Percentiles rank a stretch among this genome's conserved stretches.
Conservation (phyloP, 2,113 vertebrate species). For the Trichechus manatus region DNA sequence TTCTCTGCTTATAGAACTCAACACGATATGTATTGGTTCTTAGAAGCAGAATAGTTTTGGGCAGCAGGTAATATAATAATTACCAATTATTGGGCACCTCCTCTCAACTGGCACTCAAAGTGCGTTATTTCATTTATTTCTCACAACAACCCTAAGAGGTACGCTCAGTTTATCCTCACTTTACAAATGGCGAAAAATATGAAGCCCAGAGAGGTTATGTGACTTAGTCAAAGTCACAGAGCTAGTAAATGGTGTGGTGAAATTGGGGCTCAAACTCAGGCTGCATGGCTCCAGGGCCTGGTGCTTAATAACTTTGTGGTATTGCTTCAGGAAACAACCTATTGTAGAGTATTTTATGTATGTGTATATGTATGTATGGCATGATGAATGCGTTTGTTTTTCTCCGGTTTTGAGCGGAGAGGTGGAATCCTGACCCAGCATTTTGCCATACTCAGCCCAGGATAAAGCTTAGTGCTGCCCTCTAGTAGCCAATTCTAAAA, state of each 20-base stretch:
- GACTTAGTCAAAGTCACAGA: neutral
- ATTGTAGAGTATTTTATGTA: neutral
- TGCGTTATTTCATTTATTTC: conserved; percentile 35
- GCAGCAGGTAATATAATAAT: conserved; percentile 7
- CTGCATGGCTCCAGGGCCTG: neutral
- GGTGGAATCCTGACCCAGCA: neutral
- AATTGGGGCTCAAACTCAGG: neutral
- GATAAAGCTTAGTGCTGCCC: conserved; percentile 41
- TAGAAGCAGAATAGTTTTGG: neutral
- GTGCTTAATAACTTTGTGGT: neutral
- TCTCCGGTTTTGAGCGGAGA: neutral
- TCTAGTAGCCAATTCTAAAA: conserved; percentile 40
- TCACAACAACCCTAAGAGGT: neutral
- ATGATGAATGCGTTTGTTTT: conserved; percentile 19
- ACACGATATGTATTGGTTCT: neutral
- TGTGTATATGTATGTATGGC: neutral
- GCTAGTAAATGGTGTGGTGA: neutral
- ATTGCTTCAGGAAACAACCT: neutral
- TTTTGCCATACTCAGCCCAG: neutral
- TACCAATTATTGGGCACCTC: neutral
- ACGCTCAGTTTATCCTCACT: neutral
- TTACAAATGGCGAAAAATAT: neutral
- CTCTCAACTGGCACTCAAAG: neutral
- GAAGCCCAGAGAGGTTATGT: neutral
- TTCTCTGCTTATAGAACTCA: neutral